Evolutionary conservation across 2,797 vertebrate genomes (phyloP).

Genomic region (Coccyzus lansbergi): DNA sequence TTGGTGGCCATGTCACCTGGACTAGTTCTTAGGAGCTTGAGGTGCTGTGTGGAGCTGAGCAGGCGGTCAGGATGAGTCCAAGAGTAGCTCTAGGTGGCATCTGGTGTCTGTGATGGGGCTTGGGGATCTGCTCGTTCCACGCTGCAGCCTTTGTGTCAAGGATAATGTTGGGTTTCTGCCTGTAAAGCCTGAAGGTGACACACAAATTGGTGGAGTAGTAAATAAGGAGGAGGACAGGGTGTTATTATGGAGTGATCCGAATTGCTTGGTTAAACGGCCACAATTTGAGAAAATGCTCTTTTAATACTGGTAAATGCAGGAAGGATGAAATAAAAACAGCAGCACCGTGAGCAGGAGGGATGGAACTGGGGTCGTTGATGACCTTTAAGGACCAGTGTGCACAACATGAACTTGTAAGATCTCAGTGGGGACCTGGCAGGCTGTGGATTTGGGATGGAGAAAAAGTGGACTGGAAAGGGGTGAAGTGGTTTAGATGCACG

Average conservation of each 20-base stretch:
- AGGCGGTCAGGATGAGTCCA: neutral
- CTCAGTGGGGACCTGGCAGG: neutral
- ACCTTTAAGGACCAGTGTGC: neutral
- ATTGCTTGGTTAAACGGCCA: neutral
- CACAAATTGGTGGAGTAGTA: neutral
- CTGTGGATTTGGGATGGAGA: neutral
- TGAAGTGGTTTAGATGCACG: rapidly evolving
- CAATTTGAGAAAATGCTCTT: neutral
- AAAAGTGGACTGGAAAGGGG: neutral
- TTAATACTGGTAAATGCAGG: neutral
- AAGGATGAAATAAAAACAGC: neutral
- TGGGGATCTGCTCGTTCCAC: neutral
- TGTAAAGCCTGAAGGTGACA: neutral
- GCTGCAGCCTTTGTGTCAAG: neutral
- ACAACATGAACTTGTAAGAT: neutral
- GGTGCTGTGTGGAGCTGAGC: neutral
- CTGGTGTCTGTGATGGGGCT: neutral
- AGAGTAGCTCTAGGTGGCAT: rapidly evolving
- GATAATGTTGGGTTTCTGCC: neutral
- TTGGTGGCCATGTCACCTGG: neutral
- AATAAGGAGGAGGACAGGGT: neutral
- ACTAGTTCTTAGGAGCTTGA: neutral
- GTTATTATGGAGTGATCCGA: neutral
- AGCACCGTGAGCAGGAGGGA: rapidly evolving
- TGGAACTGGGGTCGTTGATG: neutral